phyloP scores from a whole-genome alignment of 2,888 invertebrate genomes.

The Lithophane semibrunnea region DNA sequence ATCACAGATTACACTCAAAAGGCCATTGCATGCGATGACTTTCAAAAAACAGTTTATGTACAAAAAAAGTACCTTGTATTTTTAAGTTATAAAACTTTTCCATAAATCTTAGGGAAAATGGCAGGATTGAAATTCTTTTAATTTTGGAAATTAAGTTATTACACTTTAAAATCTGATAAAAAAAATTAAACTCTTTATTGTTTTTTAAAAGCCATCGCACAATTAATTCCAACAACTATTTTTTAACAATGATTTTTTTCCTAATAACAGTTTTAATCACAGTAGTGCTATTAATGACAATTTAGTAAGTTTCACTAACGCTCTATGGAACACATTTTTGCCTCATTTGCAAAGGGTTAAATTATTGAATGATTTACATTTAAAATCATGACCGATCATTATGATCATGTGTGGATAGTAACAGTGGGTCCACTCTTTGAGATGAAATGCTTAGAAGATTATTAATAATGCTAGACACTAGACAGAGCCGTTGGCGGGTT shows the following conservation, averaged over 20 bases:
- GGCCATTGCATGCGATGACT: constrained; percentile 63
- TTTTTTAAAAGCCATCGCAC: constrained; percentile 53
- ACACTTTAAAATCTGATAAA: no score
- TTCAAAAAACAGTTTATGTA: constrained; percentile 39
- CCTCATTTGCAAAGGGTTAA: constrained; percentile 42
- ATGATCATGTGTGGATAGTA: neutral
- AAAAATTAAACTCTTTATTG: no score
- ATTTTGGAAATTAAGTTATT: neutral
- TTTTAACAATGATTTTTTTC: constrained; percentile 68
- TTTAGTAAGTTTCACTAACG: constrained; percentile 37
- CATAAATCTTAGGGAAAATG: neutral
- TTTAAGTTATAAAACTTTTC: neutral
- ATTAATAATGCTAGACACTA: neutral
- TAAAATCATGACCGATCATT: constrained; percentile 23
- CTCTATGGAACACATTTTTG: constrained; percentile 54
- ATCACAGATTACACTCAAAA: constrained; percentile 77
- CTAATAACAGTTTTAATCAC: constrained; percentile 74
- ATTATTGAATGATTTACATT: constrained; percentile 43
- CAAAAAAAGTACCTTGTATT: neutral
- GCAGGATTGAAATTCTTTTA: no score
- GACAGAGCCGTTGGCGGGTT: neutral
- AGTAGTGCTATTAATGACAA: constrained; percentile 65
- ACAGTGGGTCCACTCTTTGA: constrained; percentile 13
- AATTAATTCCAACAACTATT: constrained; percentile 68
- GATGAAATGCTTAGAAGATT: neutral